Evolutionary conservation across 1,140 invertebrate genomes (phyloP).

Genomic region (Aphis craccivora): DNA sequence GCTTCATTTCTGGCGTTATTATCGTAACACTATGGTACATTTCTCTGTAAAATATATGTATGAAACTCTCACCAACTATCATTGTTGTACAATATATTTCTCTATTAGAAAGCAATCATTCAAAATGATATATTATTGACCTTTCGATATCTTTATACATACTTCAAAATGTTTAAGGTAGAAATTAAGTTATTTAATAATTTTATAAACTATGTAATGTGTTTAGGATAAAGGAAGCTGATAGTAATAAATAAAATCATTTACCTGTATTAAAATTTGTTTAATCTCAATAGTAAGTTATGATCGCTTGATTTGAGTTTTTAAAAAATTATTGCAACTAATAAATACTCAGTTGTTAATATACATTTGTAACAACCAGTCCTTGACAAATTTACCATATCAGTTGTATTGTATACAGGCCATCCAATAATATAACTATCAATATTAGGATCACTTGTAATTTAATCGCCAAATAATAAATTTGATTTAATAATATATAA

Average conservation of each 20-base stretch:
- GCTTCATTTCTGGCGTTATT: slow-evolving; percentile 53
- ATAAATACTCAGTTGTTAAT: background rate
- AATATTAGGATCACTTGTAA: background rate
- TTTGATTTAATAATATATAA: background rate
- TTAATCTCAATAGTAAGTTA: background rate
- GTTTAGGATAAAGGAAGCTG: background rate
- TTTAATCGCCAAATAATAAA: background rate
- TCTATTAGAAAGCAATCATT: slow-evolving; percentile 44
- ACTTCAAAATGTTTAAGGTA: background rate
- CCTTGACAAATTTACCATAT: background rate
- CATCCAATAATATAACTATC: background rate
- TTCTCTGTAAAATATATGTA: slow-evolving; percentile 53
- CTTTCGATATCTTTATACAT: background rate
- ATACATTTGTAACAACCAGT: slow-evolving; percentile 21
- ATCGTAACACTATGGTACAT: slow-evolving; percentile 56
- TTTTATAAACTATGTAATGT: background rate
- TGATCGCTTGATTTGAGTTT: background rate
- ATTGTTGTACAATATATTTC: slow-evolving; percentile 52
- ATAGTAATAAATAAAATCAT: background rate
- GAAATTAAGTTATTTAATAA: background rate
- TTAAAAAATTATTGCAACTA: background rate
- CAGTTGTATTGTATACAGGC: background rate
- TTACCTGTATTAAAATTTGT: background rate
- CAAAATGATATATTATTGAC: slow-evolving; percentile 41
- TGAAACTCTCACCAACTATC: slow-evolving; percentile 55